A percentile compares a stretch with the other conserved stretches of the same genome.
Evolutionary conservation across 2,888 invertebrate genomes (phyloP).

Genomic region (Neocrepidodera transversa): DNA sequence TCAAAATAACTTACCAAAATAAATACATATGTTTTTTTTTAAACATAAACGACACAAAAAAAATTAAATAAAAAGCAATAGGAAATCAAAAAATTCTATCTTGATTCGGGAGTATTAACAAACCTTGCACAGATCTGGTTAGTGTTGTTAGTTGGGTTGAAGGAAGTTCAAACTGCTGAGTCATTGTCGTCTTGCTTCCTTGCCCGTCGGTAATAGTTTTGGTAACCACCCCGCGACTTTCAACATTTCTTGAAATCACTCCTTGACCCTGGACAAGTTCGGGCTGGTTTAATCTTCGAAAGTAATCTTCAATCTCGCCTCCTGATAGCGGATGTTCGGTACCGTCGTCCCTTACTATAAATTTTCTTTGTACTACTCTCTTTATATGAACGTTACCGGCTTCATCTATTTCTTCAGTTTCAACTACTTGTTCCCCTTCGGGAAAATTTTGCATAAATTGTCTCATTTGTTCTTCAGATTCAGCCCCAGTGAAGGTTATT

Average conservation of each 20-base stretch:
- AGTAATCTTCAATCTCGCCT: constrained; percentile 52
- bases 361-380: constrained; percentile 61
- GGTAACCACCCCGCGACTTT: constrained; percentile 44
- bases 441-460: constrained; percentile 63
- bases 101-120: constrained; percentile 37
- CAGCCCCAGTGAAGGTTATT: constrained; percentile 63
- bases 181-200: constrained; percentile 53
- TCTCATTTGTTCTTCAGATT: constrained; percentile 62
- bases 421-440: constrained; percentile 63
- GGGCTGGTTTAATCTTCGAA: constrained; percentile 45
- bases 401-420: constrained; percentile 63
- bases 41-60: constrained; percentile 28
- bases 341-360: constrained; percentile 56
- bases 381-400: constrained; percentile 65
- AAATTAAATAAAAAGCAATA: constrained; percentile 22
- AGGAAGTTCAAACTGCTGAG: constrained; percentile 52
- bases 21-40: constrained; percentile 20
- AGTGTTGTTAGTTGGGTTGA: constrained; percentile 47
- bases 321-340: constrained; percentile 41
- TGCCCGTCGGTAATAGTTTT: constrained; percentile 49
- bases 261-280: constrained; percentile 42
- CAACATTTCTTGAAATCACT: constrained; percentile 48
- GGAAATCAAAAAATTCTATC: constrained; percentile 17
- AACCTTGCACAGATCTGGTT: constrained; percentile 50
- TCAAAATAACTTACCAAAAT: constrained; percentile 45